A percentile compares a stretch with the other conserved stretches of the same genome.
Conservation (phyloP, 1,140 invertebrate genomes). For the Drosophila lacteicornis region DNA sequence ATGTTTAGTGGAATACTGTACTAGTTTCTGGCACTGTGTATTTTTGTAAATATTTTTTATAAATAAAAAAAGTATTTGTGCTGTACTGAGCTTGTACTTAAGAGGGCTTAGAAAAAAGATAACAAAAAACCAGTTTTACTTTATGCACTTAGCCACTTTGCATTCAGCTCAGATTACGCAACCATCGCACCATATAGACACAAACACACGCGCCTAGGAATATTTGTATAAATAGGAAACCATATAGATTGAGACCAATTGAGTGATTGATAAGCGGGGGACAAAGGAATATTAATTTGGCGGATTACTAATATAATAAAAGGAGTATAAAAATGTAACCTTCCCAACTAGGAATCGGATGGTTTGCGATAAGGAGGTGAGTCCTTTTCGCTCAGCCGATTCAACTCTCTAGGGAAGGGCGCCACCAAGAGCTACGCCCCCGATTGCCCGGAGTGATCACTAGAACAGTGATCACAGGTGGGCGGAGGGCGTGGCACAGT, state of each 20-base stretch:
- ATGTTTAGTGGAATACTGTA: conserved; percentile 10
- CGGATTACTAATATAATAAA: conserved; percentile 3
- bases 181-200: conserved; percentile 43
- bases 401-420: conserved; percentile 84
- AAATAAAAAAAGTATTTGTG: not conserved
- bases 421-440: conserved; percentile 58
- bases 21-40: not conserved
- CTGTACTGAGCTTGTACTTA: not conserved
- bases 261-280: conserved; percentile 27
- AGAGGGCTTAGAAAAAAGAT: not conserved
- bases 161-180: conserved; percentile 52
- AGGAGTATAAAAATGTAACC: conserved; percentile 59
- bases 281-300: not conserved
- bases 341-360: conserved; percentile 79
- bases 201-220: not conserved
- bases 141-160: conserved; percentile 51
- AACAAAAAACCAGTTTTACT: conserved; percentile 38
- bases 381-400: conserved; percentile 30
- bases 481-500: conserved; percentile 62
- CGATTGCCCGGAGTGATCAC: conserved; percentile 62
- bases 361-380: conserved; percentile 6
- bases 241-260: conserved; percentile 45
- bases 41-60: no score
- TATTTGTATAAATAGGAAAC: not conserved
- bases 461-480: conserved; percentile 80